Evolutionary conservation across 2,113 vertebrate species (phyloP).

Genomic region (Ctenomys sociabilis): DNA sequence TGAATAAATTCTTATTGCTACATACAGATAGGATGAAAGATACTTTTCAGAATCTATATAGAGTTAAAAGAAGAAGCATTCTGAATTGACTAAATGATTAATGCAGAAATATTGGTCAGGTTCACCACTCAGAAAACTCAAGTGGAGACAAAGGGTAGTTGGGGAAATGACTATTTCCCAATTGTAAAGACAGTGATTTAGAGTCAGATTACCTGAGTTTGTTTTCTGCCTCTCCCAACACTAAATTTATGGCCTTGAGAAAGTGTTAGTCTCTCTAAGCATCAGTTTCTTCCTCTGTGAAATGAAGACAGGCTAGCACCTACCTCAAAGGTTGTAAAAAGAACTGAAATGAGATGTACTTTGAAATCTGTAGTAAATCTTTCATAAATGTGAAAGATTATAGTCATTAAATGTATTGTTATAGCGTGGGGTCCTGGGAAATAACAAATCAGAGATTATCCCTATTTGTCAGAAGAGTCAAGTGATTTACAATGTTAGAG

Average conservation of each 20-base stretch:
- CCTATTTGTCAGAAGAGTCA: not conserved
- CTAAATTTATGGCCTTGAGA: not conserved
- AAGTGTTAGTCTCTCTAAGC: not conserved
- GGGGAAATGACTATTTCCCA: not conserved
- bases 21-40: not conserved
- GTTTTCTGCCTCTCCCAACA: not conserved
- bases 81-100: not conserved
- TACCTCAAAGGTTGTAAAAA: not conserved
- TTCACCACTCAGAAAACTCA: not conserved
- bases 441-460: not conserved
- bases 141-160: not conserved
- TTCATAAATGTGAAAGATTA: not conserved
- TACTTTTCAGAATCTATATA: not conserved
- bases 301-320: not conserved
- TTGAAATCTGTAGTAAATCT: not conserved
- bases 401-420: not conserved
- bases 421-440: not conserved
- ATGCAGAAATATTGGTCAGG: not conserved
- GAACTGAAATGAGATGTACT: not conserved
- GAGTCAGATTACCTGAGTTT: not conserved
- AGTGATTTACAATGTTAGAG: not conserved
- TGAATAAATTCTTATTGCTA: constrained; percentile 15
- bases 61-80: not conserved
- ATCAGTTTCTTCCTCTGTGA: constrained; percentile 16
- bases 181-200: not conserved